These are phyloP conservation scores for Tinamus major DNA, from an alignment of 2,797 vertebrate species.

Conservation along the genomic window DNA sequence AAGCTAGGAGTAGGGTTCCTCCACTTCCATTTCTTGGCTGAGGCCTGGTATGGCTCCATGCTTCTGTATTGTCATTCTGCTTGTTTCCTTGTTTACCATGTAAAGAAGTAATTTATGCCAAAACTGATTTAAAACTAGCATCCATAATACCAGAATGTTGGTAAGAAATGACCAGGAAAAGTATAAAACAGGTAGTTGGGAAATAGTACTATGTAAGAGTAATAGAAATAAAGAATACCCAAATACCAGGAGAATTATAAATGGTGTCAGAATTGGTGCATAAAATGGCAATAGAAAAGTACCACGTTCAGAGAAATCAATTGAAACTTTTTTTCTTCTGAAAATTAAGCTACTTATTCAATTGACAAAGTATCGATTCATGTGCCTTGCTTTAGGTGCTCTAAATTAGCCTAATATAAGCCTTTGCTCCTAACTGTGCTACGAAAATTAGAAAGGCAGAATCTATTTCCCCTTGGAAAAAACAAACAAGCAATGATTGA, in stretches of 20 bases:
- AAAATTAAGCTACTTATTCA: not conserved
- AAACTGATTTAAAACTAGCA: not conserved
- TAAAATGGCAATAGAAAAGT: not conserved
- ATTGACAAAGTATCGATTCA: not conserved
- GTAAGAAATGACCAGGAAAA: not conserved
- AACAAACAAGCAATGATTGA: not conserved
- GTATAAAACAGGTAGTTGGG: not conserved
- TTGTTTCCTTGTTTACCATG: not conserved
- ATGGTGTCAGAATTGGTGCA: not conserved
- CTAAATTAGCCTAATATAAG: not conserved
- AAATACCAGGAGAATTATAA: not conserved
- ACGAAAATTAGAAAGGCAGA: not conserved
- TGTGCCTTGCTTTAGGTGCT: not conserved
- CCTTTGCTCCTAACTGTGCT: not conserved
- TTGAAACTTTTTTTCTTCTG: not conserved
- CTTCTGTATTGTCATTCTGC: not conserved
- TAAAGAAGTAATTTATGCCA: not conserved
- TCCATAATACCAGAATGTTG: not conserved
- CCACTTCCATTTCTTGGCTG: not conserved
- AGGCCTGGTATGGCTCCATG: not conserved
- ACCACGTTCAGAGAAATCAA: not conserved
- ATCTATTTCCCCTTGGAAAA: fast-evolving
- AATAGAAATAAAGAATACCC: not conserved
- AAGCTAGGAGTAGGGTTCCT: not conserved
- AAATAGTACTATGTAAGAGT: not conserved